Conservation (phyloP, 2,113 vertebrate genomes). For the Pollachius pollachius region DNA sequence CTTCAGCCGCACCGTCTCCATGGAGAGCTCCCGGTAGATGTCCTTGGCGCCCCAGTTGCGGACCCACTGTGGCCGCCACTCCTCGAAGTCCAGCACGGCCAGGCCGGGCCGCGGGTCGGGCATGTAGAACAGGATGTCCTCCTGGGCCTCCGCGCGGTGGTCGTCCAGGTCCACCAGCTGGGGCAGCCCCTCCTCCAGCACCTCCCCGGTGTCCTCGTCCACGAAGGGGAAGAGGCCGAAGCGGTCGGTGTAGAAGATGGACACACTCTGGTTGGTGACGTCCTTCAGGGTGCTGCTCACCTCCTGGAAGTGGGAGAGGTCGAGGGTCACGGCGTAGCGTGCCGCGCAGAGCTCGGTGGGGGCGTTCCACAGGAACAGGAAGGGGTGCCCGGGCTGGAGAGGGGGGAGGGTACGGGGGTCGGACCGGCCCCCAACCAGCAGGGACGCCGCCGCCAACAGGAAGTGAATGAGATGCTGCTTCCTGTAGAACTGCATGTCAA, state of each 20-base stretch:
- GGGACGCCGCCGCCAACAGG: background rate
- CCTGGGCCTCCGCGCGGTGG: conserved; percentile 74
- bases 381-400: conserved; percentile 78
- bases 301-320: conserved; percentile 79
- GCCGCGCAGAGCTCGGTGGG: conserved; percentile 81
- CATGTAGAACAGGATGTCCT: conserved; percentile 79
- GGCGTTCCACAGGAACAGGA: conserved; percentile 86
- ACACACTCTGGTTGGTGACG: conserved; percentile 81
- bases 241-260: conserved; percentile 85
- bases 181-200: conserved; percentile 73
- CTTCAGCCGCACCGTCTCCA: conserved; percentile 78
- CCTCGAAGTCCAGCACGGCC: conserved; percentile 90
- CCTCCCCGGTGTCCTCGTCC: conserved; percentile 49
- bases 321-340: conserved; percentile 84
- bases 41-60: conserved; percentile 87
- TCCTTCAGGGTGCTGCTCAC: conserved; percentile 72
- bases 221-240: conserved; percentile 80
- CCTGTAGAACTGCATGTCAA: conserved; percentile 28
- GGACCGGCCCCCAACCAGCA: background rate
- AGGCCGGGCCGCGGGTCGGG: conserved; percentile 79
- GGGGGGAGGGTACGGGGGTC: conserved; percentile 72
- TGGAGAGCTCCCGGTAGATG: conserved; percentile 84
- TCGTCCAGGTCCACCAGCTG: conserved; percentile 78
- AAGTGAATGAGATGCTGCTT: background rate
- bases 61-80: conserved; percentile 90